Evolutionary conservation across 1,140 invertebrate species (phyloP).

Genomic region (Thalassaphorura encarpata): DNA sequence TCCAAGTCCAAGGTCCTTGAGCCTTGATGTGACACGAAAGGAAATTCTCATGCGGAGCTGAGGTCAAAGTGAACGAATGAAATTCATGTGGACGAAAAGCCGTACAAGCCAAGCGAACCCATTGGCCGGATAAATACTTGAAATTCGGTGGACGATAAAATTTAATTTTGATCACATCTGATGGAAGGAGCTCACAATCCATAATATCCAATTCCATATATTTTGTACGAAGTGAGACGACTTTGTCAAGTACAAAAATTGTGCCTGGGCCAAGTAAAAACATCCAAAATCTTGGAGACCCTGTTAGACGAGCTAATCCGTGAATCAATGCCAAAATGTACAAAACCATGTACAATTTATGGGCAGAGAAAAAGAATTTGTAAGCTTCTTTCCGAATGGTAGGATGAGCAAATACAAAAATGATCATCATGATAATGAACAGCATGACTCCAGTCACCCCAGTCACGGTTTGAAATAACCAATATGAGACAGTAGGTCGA

Average conservation of each 20-base stretch:
- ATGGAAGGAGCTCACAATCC: constrained; percentile 89
- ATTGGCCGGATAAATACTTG: constrained; percentile 83
- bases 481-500: constrained; percentile 80
- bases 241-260: constrained; percentile 81
- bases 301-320: constrained; percentile 86
- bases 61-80: constrained; percentile 96
- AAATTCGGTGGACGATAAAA: constrained; percentile 91
- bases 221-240: constrained; percentile 80
- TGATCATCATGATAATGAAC: constrained; percentile 87
- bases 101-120: constrained; percentile 86
- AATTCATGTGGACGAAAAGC: constrained; percentile 85
- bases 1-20: constrained; percentile 99
- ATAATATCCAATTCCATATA: constrained; percentile 91
- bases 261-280: constrained; percentile 91
- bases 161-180: constrained; percentile 86
- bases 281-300: constrained; percentile 86
- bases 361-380: constrained; percentile 96
- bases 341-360: constrained; percentile 80
- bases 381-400: constrained; percentile 87
- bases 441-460: constrained; percentile 89
- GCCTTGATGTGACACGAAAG: constrained; percentile 96
- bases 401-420: constrained; percentile 93
- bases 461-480: constrained; percentile 90
- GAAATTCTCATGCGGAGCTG: constrained; percentile 95
- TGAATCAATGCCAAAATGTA: constrained; percentile 88